Conservation (phyloP, 2,113 vertebrate species). For the Geococcyx californianus region DNA sequence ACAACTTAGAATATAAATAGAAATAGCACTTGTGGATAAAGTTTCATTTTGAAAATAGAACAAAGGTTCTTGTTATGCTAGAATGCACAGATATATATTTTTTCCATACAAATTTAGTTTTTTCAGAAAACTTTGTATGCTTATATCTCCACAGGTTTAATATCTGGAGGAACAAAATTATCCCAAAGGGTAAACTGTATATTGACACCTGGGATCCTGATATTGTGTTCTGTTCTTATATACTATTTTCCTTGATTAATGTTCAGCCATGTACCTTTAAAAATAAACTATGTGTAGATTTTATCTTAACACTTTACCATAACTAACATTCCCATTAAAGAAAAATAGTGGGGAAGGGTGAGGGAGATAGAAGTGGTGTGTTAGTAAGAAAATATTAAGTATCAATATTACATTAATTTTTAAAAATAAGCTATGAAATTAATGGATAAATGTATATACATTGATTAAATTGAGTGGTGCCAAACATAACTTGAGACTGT, state of each 20-base stretch:
- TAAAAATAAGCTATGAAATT: slow-evolving; percentile 28
- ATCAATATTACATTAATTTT: slow-evolving; percentile 13
- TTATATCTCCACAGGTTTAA: slow-evolving; percentile 68
- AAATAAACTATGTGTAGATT: slow-evolving; percentile 13
- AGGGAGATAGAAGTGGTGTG: background rate
- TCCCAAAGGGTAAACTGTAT: background rate
- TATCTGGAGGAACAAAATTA: slow-evolving; percentile 46
- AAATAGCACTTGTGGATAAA: background rate
- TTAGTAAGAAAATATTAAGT: slow-evolving; percentile 40
- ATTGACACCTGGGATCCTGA: background rate
- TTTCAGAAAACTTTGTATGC: background rate
- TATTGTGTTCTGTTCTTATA: slow-evolving; percentile 9
- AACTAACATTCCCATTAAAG: background rate
- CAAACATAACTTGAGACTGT: background rate
- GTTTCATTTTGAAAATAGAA: background rate
- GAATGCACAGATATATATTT: background rate
- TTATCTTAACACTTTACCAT: background rate
- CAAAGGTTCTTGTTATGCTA: background rate
- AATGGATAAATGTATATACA: background rate
- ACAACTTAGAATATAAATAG: background rate
- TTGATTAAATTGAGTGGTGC: background rate
- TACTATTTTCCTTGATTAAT: background rate
- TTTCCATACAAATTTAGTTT: background rate
- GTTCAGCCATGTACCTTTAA: background rate
- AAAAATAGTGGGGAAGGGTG: background rate